Base-by-base conservation (phyloP, 2,113 vertebrate species). In the Notarius quadriscutis region DNA sequence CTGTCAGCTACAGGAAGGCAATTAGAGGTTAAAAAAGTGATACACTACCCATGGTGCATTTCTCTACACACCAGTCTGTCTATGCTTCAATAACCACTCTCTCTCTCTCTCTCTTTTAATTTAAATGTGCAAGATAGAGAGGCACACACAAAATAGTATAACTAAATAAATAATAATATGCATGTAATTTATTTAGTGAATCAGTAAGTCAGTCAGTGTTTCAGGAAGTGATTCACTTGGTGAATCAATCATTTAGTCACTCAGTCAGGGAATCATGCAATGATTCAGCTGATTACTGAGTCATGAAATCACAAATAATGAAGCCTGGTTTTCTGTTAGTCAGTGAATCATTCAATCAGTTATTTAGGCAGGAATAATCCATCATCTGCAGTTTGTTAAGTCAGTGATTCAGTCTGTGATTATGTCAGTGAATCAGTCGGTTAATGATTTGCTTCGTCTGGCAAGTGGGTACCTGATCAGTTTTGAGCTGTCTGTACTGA, bases 21-120 rank as follows among this genome's bases (percentile, higher is more conserved):
- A 83, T 78, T 86, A 85, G 84, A 89, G 48, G 81, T 86, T 50
- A 30, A 84, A 90, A 84, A 90, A 91, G 57, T 84, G 91, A 93
- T 30, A 30, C 74, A 86, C 89, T 60, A 60, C 87, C 77, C 34
- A 83, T 18, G 30, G 84, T 14, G 80, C 78, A 86, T 75, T 83
- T 75, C 71, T 60, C n/a, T 30, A 74, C 10, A 72, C 63, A 50
- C 11, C 67, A 22, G 60, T 60, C 84, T 60, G 69, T 87, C 60
- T 27, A 71, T n/a, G 80, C 80, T 25, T 83, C 82, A 69, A 48
- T 81, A 77, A 78, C 55, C 27, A 84, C 63, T 50, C 41, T 41
- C 41, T 4, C 41, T 41, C 34, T 34, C 34, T 34, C 77, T 81
- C 62, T 67, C 27, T 50, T 20, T 11, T 20, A 48, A 41, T 48